Base-by-base conservation (phyloP, 2,888 invertebrate species). In the Dicyrtomina minuta region DNA sequence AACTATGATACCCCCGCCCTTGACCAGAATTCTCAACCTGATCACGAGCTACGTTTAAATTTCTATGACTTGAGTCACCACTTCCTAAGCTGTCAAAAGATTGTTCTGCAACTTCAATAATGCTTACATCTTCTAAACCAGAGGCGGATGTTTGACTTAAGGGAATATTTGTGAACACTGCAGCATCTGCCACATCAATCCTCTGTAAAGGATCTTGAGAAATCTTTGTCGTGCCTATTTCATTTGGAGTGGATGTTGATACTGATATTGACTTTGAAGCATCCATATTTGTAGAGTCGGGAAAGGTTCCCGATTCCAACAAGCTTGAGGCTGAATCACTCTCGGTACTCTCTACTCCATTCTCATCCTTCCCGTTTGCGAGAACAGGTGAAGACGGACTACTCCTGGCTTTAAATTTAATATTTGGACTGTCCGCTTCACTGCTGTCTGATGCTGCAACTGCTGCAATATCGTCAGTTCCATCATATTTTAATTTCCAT, bases 401-500 rank as follows among this genome's bases (percentile, higher is more conserved):
- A 33, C 33, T 33, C 33, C 4, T 33, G 33, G n/a, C n/a, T n/a
- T 33, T 49, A 5, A 49, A 3, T 3, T 49, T 20, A 3, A 10
- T 17, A 10, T 49, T 49, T 20, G n/a, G n/a, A 49, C 17, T 3
- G 4, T 20, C 49, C 49, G 20, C n/a, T 13, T 15, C 58, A 27
- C 26, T 15, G 5, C 20, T 33, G 8, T 3, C 33, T 33, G 33
- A 8, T 33, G 8, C 4, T 5, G 33, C 8, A 8, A 33, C 4
- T 27, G n/a, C n/a, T n/a, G n/a, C n/a, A n/a, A n/a, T n/a, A n/a
- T 59, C 61, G 49, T 78, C 78, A 2, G 74, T 74, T 15, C 78
- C 78, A 65, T 78, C 78, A 51, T 78, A 78, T 46, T 68, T 71
- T 13, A 68, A 64, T 43, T 70, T 74, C 78, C 78, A 78, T 49